phyloP scores from a whole-genome alignment of 2,888 invertebrate species.

The Xestobium rufovillosum region DNA sequence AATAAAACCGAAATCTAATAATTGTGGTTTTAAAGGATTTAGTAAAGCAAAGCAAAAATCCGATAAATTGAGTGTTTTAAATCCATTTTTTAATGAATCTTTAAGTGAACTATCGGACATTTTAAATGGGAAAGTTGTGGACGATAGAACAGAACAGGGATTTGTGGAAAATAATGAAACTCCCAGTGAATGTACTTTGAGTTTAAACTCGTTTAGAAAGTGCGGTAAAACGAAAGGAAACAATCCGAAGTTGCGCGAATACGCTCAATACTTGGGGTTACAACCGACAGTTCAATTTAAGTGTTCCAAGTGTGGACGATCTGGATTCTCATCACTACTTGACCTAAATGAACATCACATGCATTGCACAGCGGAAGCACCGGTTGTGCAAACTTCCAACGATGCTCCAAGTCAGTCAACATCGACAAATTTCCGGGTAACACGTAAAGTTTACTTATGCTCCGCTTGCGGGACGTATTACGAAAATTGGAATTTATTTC shows the following conservation, averaged over 20 bases:
- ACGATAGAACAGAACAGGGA: no score
- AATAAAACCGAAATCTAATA: slow-evolving; percentile 9
- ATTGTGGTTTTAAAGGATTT: slow-evolving; percentile 21
- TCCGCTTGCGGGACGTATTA: slow-evolving; percentile 77
- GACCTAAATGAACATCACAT: slow-evolving; percentile 63
- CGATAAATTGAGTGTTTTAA: slow-evolving; percentile 25
- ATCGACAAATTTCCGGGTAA: slow-evolving; percentile 54
- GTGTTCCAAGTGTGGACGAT: slow-evolving; percentile 65
- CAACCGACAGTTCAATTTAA: slow-evolving; percentile 65
- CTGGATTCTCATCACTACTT: slow-evolving; percentile 58
- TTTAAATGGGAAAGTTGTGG: no score
- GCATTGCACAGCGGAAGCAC: slow-evolving; percentile 45
- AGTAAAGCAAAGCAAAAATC: slow-evolving; percentile 15
- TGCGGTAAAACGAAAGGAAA: slow-evolving; percentile 28
- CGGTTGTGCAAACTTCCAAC: slow-evolving; percentile 22
- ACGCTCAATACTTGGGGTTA: slow-evolving; percentile 64
- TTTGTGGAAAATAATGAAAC: slow-evolving; percentile 20
- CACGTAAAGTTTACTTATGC: slow-evolving; percentile 73
- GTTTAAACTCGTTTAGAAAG: slow-evolving; percentile 11
- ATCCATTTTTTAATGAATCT: slow-evolving; percentile 41
- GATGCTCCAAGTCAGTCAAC: slow-evolving; percentile 42
- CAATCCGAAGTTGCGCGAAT: slow-evolving; percentile 45
- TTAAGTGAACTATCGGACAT: slow-evolving; percentile 39
- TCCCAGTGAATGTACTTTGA: background rate
- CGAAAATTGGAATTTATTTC: slow-evolving; percentile 78